Evolutionary conservation across 2,888 invertebrate genomes (phyloP).

Genomic region (Netelia inedita): DNA sequence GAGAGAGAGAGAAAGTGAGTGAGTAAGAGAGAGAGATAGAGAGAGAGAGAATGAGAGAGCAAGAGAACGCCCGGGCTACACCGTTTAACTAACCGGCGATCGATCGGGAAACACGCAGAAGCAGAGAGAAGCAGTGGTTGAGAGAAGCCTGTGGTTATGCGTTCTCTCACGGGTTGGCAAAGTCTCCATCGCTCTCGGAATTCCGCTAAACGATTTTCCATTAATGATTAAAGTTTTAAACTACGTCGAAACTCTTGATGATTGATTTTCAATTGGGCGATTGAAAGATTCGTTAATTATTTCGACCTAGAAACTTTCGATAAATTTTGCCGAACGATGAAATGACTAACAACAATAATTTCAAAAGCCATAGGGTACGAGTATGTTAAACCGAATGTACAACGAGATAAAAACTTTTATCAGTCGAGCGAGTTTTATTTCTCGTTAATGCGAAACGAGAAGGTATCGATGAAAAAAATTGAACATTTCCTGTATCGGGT

Average conservation of each 20-base stretch:
- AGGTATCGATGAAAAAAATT: background rate
- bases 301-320: too few relatives aligned
- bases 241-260: background rate
- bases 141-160: conserved; percentile 16
- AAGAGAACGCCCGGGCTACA: conserved; percentile 54
- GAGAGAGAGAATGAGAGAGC: conserved; percentile 53
- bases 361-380: too few relatives aligned
- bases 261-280: background rate
- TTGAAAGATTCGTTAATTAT: too few relatives aligned
- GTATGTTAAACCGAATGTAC: too few relatives aligned
- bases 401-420: too few relatives aligned
- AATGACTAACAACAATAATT: too few relatives aligned
- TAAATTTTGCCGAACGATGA: too few relatives aligned
- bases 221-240: background rate
- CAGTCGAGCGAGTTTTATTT: background rate
- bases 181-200: background rate
- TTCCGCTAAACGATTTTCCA: background rate
- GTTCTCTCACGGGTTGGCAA: conserved; percentile 3
- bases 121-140: conserved; percentile 29
- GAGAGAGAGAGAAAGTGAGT: conserved; percentile 48
- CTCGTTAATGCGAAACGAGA: background rate
- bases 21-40: conserved; percentile 18
- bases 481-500: conserved; percentile 1
- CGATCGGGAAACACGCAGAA: conserved; percentile 52
- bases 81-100: conserved; percentile 57